Evolutionary conservation across 2,113 vertebrate species (phyloP), one percentile per base, ranked within the genome.

Genomic region (Phalacrocorax carbo): DNA sequence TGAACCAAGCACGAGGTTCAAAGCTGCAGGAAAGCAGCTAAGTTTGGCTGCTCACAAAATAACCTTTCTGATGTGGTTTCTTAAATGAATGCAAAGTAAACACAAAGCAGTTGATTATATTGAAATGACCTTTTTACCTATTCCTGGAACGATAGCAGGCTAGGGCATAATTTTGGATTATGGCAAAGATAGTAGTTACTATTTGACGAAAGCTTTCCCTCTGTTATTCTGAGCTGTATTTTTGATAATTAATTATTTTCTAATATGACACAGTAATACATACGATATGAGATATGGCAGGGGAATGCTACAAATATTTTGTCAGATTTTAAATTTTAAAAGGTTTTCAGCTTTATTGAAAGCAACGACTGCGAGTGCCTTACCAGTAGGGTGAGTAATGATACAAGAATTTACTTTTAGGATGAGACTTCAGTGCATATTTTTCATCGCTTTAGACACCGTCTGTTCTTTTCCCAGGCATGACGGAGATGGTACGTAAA

Each of bases 401-500:
- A 12, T 13, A 2, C 2, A 77, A 25, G 34, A n/a, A 17, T 40
- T 61, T 65, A 15, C 55, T 68, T 76, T 60, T 9, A 52, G 72
- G 61, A 25, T 49, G 54, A 87, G 51, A 1, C 38, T 72, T 29
- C 11, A 48, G 42, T 20, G 73, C 1, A 7, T 29, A 19, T 32
- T 32, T 49, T 73, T 40, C 44, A 32, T 46, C 2, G 2, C 52
- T 71, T 44, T 57, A 52, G 20, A 25, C 23, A 10, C 40, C 71
- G 77, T 60, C n/a, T 64, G 1, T 88, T 83, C 13, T 87, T 61
- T 73, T 40, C 64, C 51, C 82, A 99, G 99, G 99, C 79, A 99
- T 99, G 99, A 98, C 98, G 1, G 99, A 99, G 98, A 99, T 99
- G 96, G 98, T 99, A 65, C 98, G 99, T 42, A 99, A 99, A 96